These are phyloP conservation scores for Kryptolebias ocellatus DNA, from an alignment of 2,797 vertebrate genomes.

Conservation along the genomic window DNA sequence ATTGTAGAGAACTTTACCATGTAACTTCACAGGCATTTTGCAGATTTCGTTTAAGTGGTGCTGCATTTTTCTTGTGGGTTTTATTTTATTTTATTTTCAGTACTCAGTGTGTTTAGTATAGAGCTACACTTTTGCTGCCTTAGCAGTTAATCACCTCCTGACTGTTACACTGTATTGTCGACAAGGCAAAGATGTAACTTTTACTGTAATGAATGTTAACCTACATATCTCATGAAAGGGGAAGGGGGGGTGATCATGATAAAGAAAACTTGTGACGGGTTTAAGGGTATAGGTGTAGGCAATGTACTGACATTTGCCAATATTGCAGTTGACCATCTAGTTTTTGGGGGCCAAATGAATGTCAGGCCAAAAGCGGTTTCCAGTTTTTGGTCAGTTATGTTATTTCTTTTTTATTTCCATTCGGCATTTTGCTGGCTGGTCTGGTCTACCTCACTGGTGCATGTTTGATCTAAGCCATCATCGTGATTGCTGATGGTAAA, in stretches of 20 bases:
- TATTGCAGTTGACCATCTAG: slow-evolving; percentile 79
- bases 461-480: slow-evolving; percentile 39
- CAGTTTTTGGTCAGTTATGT: slow-evolving; percentile 60
- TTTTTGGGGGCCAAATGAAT: slow-evolving; percentile 82
- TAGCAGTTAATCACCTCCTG: slow-evolving; percentile 58
- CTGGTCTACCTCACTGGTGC: slow-evolving; percentile 63
- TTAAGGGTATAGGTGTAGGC: slow-evolving; percentile 63
- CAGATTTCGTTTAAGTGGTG: slow-evolving; percentile 28
- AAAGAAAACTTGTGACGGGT: slow-evolving; percentile 41
- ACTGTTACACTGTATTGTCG: slow-evolving; percentile 71
- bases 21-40: slow-evolving; percentile 37
- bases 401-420: slow-evolving; percentile 31
- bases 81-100: slow-evolving; percentile 41
- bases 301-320: slow-evolving; percentile 65
- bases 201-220: slow-evolving; percentile 73
- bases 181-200: slow-evolving; percentile 64
- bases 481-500: slow-evolving; percentile 29
- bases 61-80: slow-evolving; percentile 30
- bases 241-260: slow-evolving; percentile 25
- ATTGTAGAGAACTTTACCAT: slow-evolving; percentile 48
- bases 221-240: slow-evolving; percentile 51
- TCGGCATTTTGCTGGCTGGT: slow-evolving; percentile 52
- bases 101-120: slow-evolving; percentile 38
- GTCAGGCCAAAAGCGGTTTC: slow-evolving; percentile 69
- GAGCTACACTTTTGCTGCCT: slow-evolving; percentile 63